Evolutionary conservation across 37 sponge, comb jelly and placozoan species (phyloP), one percentile per base, ranked within the genome.

Genomic region (Amphimedon queenslandica): DNA sequence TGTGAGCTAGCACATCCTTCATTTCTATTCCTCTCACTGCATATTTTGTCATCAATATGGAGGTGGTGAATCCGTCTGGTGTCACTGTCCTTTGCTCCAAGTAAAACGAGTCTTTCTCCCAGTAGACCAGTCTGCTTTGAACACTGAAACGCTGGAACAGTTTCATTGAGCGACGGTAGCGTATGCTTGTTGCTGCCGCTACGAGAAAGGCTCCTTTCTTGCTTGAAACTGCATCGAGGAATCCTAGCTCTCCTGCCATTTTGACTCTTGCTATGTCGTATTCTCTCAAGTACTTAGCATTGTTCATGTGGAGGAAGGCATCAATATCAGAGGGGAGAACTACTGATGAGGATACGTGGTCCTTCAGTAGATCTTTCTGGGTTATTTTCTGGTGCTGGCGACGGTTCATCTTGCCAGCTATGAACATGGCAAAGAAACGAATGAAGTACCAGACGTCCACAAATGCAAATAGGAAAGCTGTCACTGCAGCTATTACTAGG

Each of bases 381-480:
- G 58, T 32, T 55, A 30, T 35, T 24, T 3, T 29, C 6, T 21
- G 41, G 27, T 31, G 28, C 23, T 56, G 42, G 42, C 32, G 31
- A 4, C 18, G 31, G 23, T 27, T 36, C 30, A 33, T 4, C 36
- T 69, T 57, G 18, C 24, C 5, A 38, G n/a, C 64, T 3, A 39
- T 67, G 13, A 13, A 8, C 13, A 47, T 47, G 38, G 37, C 21
- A 25, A 80, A 23, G 11, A 77, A 58, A 31, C 82, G 32, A 21
- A 84, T 28, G 57, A 90, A 84, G 82, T 90, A 90, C 90, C 90
- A 90, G 2, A 76, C 90, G 37, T 90, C 90, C 21, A 81, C 53
- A 36, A 66, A 78, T 4, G 69, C 85, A 37, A 84, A 84, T 11
- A 67, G 61, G 6, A 66, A 8, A 18, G 31, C 63, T 20, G 79